Evolutionary conservation across 2,797 vertebrate genomes (phyloP).

Genomic region (Protonibea diacanthus): DNA sequence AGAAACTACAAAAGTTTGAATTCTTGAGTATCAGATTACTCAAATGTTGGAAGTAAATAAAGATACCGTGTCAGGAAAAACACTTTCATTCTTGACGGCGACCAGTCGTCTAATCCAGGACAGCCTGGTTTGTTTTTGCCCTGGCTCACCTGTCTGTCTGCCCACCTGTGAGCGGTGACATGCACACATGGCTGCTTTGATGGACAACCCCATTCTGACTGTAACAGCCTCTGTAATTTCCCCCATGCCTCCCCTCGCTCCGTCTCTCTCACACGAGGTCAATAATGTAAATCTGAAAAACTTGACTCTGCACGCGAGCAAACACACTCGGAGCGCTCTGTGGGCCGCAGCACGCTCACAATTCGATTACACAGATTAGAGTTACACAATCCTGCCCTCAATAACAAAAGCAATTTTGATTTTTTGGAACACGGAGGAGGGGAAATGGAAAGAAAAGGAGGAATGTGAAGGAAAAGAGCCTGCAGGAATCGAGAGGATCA

Average conservation of each 20-base stretch:
- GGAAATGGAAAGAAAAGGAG: slow-evolving; percentile 44
- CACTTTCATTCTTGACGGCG: no score
- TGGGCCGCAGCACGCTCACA: slow-evolving; percentile 40
- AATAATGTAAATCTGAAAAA: slow-evolving; percentile 57
- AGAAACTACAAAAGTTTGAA: background rate
- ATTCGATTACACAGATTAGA: slow-evolving; percentile 75
- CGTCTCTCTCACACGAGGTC: slow-evolving; percentile 35
- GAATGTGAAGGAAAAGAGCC: slow-evolving; percentile 27
- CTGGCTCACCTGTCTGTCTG: background rate
- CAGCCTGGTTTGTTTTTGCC: background rate
- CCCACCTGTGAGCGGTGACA: background rate
- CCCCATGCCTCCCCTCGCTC: background rate
- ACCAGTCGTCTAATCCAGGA: no score
- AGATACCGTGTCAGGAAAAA: background rate
- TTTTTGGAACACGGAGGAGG: slow-evolving; percentile 15
- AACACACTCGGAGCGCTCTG: slow-evolving; percentile 22
- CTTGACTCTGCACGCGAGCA: slow-evolving; percentile 34
- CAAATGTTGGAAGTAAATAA: background rate
- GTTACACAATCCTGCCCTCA: slow-evolving; percentile 58
- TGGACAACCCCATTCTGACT: slow-evolving; percentile 36
- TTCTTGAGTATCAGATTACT: background rate
- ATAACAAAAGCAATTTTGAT: slow-evolving; percentile 66
- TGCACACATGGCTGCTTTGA: slow-evolving; percentile 28
- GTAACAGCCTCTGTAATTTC: slow-evolving; percentile 42
- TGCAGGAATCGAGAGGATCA: background rate